Conservation (phyloP, 2,113 vertebrate species). For the Orycteropus afer region DNA sequence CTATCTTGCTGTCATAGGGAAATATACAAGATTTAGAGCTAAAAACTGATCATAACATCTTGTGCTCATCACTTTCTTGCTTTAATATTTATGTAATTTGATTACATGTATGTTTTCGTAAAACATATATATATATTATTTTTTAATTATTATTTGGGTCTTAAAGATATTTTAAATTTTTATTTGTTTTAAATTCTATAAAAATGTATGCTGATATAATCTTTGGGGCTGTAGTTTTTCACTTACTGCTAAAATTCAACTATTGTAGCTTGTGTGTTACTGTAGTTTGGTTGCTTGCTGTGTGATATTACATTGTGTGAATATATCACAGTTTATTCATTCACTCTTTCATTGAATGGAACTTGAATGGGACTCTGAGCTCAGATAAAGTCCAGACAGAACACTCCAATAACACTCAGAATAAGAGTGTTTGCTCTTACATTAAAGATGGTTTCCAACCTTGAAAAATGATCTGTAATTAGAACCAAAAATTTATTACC, state of each 20-base stretch:
- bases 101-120: not conserved
- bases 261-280: not conserved
- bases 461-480: not conserved
- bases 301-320: not conserved
- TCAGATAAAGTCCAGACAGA: slow-evolving; percentile 25
- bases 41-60: not conserved
- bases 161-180: too few species aligned
- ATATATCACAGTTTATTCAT: not conserved
- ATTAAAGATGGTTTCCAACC: not conserved
- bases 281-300: not conserved
- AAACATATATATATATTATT: too few species aligned
- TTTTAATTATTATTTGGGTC: too few species aligned
- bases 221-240: not conserved
- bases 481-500: not conserved
- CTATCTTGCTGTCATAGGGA: not conserved
- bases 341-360: not conserved
- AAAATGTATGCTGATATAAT: not conserved
- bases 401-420: not conserved
- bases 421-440: not conserved
- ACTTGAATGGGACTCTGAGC: not conserved
- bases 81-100: not conserved
- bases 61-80: not conserved
- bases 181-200: slow-evolving; percentile 15
- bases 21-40: not conserved
- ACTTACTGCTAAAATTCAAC: not conserved